A percentile compares a stretch with the other conserved stretches of the same genome.
Evolutionary conservation across 1,140 invertebrate genomes (phyloP).

Genomic region (Gerris buenoi): DNA sequence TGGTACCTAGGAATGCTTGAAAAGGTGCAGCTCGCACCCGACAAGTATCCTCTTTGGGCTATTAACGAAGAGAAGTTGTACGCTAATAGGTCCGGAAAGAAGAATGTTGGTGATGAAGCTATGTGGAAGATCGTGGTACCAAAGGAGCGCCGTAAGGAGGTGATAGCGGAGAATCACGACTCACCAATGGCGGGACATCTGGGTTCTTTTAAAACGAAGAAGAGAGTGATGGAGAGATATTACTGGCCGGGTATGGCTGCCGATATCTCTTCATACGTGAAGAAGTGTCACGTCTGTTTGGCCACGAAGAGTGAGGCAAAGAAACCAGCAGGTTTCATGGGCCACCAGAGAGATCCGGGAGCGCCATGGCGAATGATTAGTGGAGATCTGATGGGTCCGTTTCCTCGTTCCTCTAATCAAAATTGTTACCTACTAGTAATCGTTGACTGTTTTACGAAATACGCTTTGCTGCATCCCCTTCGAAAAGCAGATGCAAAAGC

Average conservation of each 20-base stretch:
- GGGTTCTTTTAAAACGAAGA: slow-evolving; percentile 26
- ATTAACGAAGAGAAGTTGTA: not conserved
- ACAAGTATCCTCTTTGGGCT: not conserved
- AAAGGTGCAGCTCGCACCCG: not conserved
- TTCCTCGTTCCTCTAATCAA: slow-evolving; percentile 22
- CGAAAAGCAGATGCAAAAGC: too few species aligned
- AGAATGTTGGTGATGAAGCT: not conserved
- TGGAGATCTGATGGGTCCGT: slow-evolving; percentile 30
- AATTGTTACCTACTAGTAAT: too few species aligned
- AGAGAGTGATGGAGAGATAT: slow-evolving; percentile 16
- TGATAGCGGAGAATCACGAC: slow-evolving; percentile 20
- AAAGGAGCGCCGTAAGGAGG: slow-evolving; percentile 11
- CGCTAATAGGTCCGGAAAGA: not conserved
- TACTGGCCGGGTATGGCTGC: slow-evolving; percentile 12
- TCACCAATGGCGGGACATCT: slow-evolving; percentile 25
- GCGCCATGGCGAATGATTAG: slow-evolving; percentile 19
- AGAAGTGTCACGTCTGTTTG: slow-evolving; percentile 18
- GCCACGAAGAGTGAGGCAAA: too few species aligned
- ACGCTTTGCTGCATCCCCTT: too few species aligned
- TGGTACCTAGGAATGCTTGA: not conserved
- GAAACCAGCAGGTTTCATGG: slow-evolving; percentile 2
- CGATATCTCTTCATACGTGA: slow-evolving; percentile 18
- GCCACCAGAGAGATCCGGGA: not conserved
- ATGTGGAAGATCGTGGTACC: slow-evolving; percentile 25
- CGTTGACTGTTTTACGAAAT: too few species aligned